phyloP scores from a whole-genome alignment of 2,888 invertebrate species.

The Erebia palarica region DNA sequence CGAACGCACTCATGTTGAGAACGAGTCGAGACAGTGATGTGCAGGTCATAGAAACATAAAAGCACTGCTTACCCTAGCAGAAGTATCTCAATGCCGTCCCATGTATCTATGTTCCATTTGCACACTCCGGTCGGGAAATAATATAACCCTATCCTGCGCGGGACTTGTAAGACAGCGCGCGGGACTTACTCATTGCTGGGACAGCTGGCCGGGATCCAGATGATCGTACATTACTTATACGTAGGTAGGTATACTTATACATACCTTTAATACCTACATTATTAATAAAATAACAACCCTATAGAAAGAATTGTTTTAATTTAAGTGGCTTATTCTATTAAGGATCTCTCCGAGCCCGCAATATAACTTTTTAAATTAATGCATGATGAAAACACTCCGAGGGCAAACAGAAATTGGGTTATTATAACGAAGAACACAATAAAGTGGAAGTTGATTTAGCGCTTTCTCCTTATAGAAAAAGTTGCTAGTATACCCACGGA shows the following conservation, averaged over 20 bases:
- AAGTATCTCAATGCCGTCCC: no score
- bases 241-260: background rate
- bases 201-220: no score
- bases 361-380: constrained; percentile 77
- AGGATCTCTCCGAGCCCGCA: constrained; percentile 51
- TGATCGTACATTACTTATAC: no score
- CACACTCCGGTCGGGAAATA: no score
- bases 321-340: constrained; percentile 41
- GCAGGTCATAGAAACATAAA: no score
- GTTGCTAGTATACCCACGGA: constrained; percentile 18
- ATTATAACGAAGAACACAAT: constrained; percentile 41
- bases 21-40: no score
- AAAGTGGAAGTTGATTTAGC: constrained; percentile 35
- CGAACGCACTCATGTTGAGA: no score
- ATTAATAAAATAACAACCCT: constrained; percentile 26
- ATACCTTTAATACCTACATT: background rate
- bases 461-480: constrained; percentile 31
- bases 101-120: no score
- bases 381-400: constrained; percentile 59
- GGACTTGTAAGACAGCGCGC: no score
- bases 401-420: constrained; percentile 46
- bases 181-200: no score
- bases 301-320: constrained; percentile 33
- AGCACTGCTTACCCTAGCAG: no score
- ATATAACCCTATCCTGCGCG: no score